Base-by-base conservation (phyloP, 2,888 invertebrate species). In the Antheraea assamensis region DNA sequence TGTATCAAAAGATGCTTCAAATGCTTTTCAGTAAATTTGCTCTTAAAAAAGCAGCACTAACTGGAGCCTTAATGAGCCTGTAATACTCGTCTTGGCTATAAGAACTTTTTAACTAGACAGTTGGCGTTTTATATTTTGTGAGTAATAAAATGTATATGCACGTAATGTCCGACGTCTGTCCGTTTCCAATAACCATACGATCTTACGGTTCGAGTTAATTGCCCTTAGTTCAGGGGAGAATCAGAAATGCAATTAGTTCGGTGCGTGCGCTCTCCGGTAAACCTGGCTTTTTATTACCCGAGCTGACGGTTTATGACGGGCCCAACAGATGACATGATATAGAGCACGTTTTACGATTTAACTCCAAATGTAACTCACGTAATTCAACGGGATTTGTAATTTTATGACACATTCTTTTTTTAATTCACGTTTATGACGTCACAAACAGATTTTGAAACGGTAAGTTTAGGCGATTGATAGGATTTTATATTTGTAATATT, bases 241-340 rank as follows among this genome's bases (percentile, higher is more conserved):
- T 92, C 89, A 87, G 88, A 89, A 91, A 91, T 91, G 92, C 90
- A 92, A 91, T 92, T 90, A 91, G 88, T 86, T 84, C 83, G 76
- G 87, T 89, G 90, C 89, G 90, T 90, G 88, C 82, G 85, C 80
- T 80, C 80, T 80, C 66, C 73, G 70, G 70, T 55, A 71, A 52
- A 31, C 49, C 71, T 58, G 27, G 52, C 66, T 68, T 74, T 74
- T 74, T 74, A 73, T 70, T 73, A 49, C 73, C 52, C 24, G 68
- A 68, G 68, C 68, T 27, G n/a, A 10, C 47, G 42, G 58, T 74
- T 71, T 71, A 74, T 74, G 73, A 64, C 64, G 24, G 64, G 30
- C 19, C 71, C 61, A 31, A 73, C 71, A 71, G 49, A 73, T 66
- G 49, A 58, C 70, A 47, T 49, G 71, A 31, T 71, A 73, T 30